Evolutionary conservation across 2,797 vertebrate genomes (phyloP), one percentile per base, ranked within the genome.

Genomic region (Phoebastria nigripes): DNA sequence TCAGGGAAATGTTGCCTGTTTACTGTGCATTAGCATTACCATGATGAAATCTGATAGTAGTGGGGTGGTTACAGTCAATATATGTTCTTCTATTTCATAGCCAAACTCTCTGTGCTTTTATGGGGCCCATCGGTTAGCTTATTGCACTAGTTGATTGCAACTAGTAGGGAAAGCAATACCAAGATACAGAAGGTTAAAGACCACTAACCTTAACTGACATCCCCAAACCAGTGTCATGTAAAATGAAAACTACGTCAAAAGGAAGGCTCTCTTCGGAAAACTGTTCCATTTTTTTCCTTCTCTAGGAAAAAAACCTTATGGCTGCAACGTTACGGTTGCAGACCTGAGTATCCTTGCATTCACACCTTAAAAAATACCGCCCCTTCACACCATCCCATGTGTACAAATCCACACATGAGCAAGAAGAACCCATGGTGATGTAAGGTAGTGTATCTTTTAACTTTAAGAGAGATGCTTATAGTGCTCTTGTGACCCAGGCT

Each of bases 1-100:
- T 46, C 63, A 17, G 93, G 88, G 77, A 62, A 25, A 11, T 42
- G 85, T 10, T 39, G 69, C 82, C 69, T 33, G 39, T 24, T 78
- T 29, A 11, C 77, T 55, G 69, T 87, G 84, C 95, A 91, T 95
- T 95, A 87, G 91, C 42, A 4, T 89, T 35, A 22, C 88, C 66
- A 3, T 2, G 17, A 3, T 42, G 96, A 82, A 73, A 95, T 11
- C 61, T 56, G 88, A 96, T 87, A 86, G 70, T 8, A 3, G 19
- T 4, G 39, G 89, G 18, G 1, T 35, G 33, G 52, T 46, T 41
- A 21, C 2, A 22, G 71, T 94, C 90, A 31, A 11, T 82, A 46
- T 10, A 0, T 7, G 33, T 35, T 82, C 95, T 95, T 69, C 66
- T 88, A 2, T 72, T 82, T 52, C 85, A 25, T 18, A 51, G 72